A percentile compares a stretch with the other conserved stretches of the same genome.
These are phyloP conservation scores for Sardina pilchardus DNA, from an alignment of 2,113 vertebrate genomes.

Conservation along the genomic window DNA sequence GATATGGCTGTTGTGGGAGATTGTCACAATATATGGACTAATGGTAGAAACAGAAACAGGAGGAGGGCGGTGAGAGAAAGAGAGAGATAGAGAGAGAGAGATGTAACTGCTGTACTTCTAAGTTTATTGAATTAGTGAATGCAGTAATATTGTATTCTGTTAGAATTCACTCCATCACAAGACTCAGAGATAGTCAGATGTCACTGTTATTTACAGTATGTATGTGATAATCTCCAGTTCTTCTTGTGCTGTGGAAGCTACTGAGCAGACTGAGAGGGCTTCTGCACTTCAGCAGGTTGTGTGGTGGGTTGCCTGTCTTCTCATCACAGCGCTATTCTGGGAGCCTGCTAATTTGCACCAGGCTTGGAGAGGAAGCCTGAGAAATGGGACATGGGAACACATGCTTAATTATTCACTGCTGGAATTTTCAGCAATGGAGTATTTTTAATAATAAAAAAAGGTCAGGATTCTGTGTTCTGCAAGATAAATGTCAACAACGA, in stretches of 20 bases:
- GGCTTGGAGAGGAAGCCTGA: slow-evolving; percentile 69
- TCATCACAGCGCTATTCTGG: slow-evolving; percentile 55
- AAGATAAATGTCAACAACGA: neutral
- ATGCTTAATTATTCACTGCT: slow-evolving; percentile 77
- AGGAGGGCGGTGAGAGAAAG: too few relatives aligned
- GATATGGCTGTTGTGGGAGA: neutral
- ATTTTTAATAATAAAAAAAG: too few relatives aligned
- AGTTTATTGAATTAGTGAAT: neutral
- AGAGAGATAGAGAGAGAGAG: too few relatives aligned
- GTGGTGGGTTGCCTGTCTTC: slow-evolving; percentile 22
- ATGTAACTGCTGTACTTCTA: too few relatives aligned
- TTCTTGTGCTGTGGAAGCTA: neutral
- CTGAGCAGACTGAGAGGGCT: neutral
- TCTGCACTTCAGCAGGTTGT: neutral
- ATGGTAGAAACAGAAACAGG: too few relatives aligned
- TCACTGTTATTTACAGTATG: neutral
- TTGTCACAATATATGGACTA: too few relatives aligned
- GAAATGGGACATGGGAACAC: slow-evolving; percentile 54
- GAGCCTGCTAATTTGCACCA: slow-evolving; percentile 66
- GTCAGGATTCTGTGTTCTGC: neutral
- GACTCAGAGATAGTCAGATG: neutral
- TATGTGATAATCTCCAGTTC: neutral
- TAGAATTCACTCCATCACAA: neutral
- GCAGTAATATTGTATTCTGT: neutral
- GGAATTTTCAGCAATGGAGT: slow-evolving; percentile 73